Evolutionary conservation across 2,113 vertebrate genomes (phyloP), one percentile per base, ranked within the genome.

Genomic region (Butorides virescens): DNA sequence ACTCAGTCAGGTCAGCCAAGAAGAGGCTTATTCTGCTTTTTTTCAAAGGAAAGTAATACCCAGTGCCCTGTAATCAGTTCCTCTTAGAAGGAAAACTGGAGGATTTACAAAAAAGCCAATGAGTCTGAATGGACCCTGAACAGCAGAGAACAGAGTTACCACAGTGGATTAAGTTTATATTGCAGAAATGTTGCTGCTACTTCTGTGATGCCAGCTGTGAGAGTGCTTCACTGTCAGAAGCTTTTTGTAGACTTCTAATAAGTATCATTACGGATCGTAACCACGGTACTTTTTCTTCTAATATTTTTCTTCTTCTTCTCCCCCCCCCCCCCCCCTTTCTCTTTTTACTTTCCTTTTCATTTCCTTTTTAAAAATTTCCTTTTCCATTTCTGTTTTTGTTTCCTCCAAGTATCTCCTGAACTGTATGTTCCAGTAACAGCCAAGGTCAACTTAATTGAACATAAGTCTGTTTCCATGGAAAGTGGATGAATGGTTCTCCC

Each of bases 301-400:
- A 23, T 26, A 7, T 8, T 2, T 5, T 17, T 32, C 15, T 17
- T 5, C 2, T 8, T 29, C 29, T 3, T 11, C 2, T 6, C 13
- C 26, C 34, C 1, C 3, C 3, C 6, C 3, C 5, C 10, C 20
- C 6, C 3, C 11, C 23, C 5, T 21, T 20, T 10, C 5, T 2
- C 9, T 7, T 7, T 5, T 9, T 5, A 12, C 3, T 25, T 19
- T 4, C 2, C 13, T 13, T 10, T 13, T 4, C 4, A 4, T 8
- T 34, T 25, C 2, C 13, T 15, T 11, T 15, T 37, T 7, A 7
- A 44, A 44, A 44, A 3, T n/a, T 15, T 25, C 7, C 7, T 22
- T 46, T 34, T 15, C 7, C 4, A 15, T 46, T 66, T 15, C 2
- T 1, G 10, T 32, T 52, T 19, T 27, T 11, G 2, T 29, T 76